Percentiles rank a stretch among this genome's conserved stretches.
These are phyloP conservation scores for Nerophis ophidion DNA, from an alignment of 2,113 vertebrate species.

Conservation along the genomic window DNA sequence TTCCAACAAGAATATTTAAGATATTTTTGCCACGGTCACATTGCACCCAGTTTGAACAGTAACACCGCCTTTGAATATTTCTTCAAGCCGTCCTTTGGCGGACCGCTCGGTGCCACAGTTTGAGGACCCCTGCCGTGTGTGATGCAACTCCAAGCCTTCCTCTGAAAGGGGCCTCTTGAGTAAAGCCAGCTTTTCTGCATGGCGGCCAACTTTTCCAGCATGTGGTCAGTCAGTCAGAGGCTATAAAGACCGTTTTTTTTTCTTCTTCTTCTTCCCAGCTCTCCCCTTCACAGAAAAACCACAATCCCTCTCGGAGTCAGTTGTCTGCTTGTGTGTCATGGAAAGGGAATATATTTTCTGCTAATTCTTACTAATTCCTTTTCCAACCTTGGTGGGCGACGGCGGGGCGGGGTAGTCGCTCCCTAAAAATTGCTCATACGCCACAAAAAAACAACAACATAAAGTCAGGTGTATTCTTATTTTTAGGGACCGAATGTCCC, in stretches of 20 bases:
- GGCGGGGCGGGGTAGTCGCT: constrained; percentile 17
- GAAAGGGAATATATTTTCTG: constrained; percentile 49
- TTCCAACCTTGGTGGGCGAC: constrained; percentile 48
- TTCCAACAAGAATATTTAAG: no score
- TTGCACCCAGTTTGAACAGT: no score
- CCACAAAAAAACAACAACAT: not conserved
- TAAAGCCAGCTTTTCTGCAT: constrained; percentile 23
- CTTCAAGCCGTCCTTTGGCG: no score
- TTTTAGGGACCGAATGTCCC: no score
- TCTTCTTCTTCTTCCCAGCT: constrained; percentile 13
- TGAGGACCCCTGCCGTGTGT: not conserved
- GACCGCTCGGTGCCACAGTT: no score
- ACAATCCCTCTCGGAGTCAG: constrained; percentile 64
- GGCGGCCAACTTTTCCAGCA: constrained; percentile 32
- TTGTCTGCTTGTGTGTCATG: constrained; percentile 62
- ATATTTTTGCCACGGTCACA: no score
- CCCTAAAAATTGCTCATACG: not conserved
- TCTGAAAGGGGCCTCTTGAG: constrained; percentile 33
- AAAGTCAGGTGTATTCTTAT: not conserved
- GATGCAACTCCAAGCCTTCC: constrained; percentile 40
- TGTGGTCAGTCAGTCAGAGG: constrained; percentile 62
- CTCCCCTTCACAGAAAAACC: constrained; percentile 38
- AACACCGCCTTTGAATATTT: no score
- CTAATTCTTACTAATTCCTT: constrained; percentile 58
- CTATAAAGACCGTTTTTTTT: constrained; percentile 42